A percentile compares a stretch with the other conserved stretches of the same genome.
Evolutionary conservation across 2,888 invertebrate species (phyloP).

Genomic region (Apoda limacodes): DNA sequence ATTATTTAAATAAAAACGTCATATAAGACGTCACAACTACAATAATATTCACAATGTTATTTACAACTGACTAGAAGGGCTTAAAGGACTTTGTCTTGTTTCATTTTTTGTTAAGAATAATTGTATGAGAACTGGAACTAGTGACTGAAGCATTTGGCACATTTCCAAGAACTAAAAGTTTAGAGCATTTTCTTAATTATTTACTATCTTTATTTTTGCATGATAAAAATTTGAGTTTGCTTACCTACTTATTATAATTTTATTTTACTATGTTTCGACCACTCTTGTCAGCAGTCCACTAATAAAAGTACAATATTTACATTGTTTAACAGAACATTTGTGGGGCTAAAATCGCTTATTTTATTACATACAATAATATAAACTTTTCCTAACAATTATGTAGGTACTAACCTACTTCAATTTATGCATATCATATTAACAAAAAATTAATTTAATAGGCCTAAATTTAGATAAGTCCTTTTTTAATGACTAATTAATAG

Average conservation of each 20-base stretch:
- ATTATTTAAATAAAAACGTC: conserved; percentile 59
- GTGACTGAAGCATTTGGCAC: conserved; percentile 61
- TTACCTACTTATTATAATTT: conserved; percentile 15
- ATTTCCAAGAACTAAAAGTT: no score
- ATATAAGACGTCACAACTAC: conserved; percentile 54
- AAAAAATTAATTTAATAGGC: conserved; percentile 62
- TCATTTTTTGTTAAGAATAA: conserved; percentile 47
- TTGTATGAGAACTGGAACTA: conserved; percentile 44
- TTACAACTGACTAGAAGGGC: conserved; percentile 66
- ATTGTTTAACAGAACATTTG: conserved; percentile 27
- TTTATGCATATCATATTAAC: conserved; percentile 46
- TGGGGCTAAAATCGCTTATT: conserved; percentile 58
- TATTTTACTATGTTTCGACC: conserved; percentile 24
- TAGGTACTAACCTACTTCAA: conserved; percentile 42
- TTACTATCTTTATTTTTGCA: conserved; percentile 34
- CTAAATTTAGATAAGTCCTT: conserved; percentile 43
- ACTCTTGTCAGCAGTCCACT: conserved; percentile 17
- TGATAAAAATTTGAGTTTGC: conserved; percentile 41
- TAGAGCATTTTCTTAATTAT: no score
- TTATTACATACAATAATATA: conserved; percentile 49
- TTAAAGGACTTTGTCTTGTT: conserved; percentile 50
- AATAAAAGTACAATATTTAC: conserved; percentile 46
- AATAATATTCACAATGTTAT: conserved; percentile 63
- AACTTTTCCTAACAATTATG: conserved; percentile 54
- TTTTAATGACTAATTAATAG: conserved; percentile 48